A percentile compares a stretch with the other conserved stretches of the same genome.
Conservation (phyloP, 2,113 vertebrate genomes). For the Glaucidium brasilianum region DNA sequence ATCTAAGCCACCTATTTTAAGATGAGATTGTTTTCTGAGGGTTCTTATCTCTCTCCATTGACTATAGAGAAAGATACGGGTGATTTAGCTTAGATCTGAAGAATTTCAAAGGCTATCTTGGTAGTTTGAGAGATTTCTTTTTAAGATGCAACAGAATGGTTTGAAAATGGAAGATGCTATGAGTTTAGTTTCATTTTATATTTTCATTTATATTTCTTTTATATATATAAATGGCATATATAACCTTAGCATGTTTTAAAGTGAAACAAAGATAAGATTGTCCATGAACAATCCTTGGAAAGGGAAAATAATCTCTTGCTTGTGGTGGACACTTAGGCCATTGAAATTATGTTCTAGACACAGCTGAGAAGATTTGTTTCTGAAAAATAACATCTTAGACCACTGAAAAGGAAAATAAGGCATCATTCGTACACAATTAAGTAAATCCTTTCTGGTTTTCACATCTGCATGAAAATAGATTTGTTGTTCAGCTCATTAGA, state of each 20-base stretch:
- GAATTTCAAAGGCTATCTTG: neutral
- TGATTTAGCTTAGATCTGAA: neutral
- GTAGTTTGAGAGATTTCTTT: neutral
- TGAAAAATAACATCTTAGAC: neutral
- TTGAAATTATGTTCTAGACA: neutral
- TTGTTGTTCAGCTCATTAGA: slow-evolving; percentile 9
- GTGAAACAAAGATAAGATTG: neutral
- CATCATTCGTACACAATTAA: neutral
- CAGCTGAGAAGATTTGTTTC: neutral
- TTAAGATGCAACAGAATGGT: neutral
- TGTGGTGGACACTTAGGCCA: neutral
- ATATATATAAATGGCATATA: neutral
- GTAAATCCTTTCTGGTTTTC: neutral
- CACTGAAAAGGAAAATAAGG: neutral
- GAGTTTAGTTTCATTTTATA: neutral
- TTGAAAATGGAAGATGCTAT: neutral
- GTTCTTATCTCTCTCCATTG: neutral
- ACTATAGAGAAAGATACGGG: neutral
- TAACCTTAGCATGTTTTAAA: neutral
- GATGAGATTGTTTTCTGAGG: neutral
- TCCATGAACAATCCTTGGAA: neutral
- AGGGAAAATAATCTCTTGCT: neutral
- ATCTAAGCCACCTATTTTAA: neutral
- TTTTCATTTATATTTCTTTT: neutral
- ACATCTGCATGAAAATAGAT: neutral